Percentiles rank a stretch among this genome's conserved stretches.
Evolutionary conservation across 1,140 invertebrate species (phyloP).

Genomic region (Drosophila pseudoobscura): DNA sequence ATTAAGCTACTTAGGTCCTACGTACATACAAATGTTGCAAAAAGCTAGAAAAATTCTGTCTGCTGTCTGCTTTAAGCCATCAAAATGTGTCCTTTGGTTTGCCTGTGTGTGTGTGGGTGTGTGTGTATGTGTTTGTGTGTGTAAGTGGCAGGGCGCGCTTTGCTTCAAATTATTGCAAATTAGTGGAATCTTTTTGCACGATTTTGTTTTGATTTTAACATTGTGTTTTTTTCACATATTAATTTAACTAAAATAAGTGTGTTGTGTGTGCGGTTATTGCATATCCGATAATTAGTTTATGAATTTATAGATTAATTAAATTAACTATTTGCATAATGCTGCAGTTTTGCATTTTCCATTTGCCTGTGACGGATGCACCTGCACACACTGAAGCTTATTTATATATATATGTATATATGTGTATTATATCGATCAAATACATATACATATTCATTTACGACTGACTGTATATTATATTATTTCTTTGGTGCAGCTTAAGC

Average conservation of each 20-base stretch:
- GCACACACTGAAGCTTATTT: slow-evolving; percentile 11
- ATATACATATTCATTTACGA: not conserved
- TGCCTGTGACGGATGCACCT: slow-evolving; percentile 1
- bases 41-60: slow-evolving; percentile 66
- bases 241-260: slow-evolving; percentile 28
- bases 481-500: slow-evolving; percentile 70
- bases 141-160: not conserved
- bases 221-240: not conserved
- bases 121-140: not conserved
- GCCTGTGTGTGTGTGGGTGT: slow-evolving; percentile 3
- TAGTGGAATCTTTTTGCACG: slow-evolving; percentile 23
- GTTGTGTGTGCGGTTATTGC: slow-evolving; percentile 44
- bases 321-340: slow-evolving; percentile 55
- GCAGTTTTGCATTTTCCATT: slow-evolving; percentile 11
- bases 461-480: slow-evolving; percentile 8
- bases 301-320: slow-evolving; percentile 67
- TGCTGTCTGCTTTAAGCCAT: slow-evolving; percentile 40
- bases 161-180: slow-evolving; percentile 53
- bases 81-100: slow-evolving; percentile 19
- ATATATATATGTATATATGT: not conserved
- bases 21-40: slow-evolving; percentile 70
- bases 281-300: slow-evolving; percentile 55
- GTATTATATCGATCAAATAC: not conserved
- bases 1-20: slow-evolving; percentile 69
- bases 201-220: slow-evolving; percentile 2